Conservation (phyloP, 2,113 vertebrate genomes). For the Struthidea cinerea region DNA sequence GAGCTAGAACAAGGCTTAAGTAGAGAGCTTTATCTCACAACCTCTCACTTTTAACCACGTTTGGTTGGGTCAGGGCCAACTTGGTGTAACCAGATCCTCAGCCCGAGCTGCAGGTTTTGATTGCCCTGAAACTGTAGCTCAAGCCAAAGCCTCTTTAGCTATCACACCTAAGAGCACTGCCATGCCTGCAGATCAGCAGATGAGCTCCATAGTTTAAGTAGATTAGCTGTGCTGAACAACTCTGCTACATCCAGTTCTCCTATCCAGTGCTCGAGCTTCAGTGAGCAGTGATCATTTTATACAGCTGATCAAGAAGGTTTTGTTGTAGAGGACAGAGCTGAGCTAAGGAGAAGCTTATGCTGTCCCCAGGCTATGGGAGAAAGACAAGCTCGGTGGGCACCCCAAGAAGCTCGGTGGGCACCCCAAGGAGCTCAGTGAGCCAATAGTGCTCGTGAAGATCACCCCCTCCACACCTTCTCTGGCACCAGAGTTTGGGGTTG, state of each 20-base stretch:
- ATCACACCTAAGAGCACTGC: neutral
- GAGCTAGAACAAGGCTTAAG: neutral
- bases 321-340: neutral
- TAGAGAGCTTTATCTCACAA: neutral
- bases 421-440: neutral
- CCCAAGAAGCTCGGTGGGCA: accelerated
- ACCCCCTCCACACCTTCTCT: neutral
- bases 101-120: neutral
- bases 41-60: neutral
- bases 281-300: neutral
- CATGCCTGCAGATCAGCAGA: neutral
- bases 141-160: slow-evolving; percentile 38
- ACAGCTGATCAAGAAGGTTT: neutral
- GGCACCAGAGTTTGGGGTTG: neutral
- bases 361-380: neutral
- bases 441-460: accelerated
- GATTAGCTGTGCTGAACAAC: slow-evolving; percentile 13
- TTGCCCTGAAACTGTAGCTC: neutral
- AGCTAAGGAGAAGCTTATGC: neutral
- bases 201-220: slow-evolving; percentile 4
- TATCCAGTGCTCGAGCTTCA: neutral
- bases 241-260: neutral
- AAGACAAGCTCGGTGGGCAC: neutral
- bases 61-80: neutral
- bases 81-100: neutral